phyloP scores from a whole-genome alignment of 1,140 invertebrate species.

The Psilanteris sp. region DNA sequence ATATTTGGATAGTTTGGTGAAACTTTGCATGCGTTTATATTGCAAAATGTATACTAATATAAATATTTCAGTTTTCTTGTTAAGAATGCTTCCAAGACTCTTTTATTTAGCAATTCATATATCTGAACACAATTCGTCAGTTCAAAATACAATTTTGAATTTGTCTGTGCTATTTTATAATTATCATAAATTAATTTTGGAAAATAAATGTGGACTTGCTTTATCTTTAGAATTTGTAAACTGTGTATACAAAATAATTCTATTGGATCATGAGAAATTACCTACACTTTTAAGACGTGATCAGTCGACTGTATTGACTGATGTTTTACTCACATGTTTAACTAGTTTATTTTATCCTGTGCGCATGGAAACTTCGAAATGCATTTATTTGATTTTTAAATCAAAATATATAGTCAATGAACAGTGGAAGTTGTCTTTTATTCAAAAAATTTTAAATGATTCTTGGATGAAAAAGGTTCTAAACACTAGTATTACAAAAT shows the following conservation, averaged over 20 bases:
- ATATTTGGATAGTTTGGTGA: slow-evolving; percentile 4
- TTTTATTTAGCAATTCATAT: neutral
- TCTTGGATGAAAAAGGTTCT: slow-evolving; percentile 5
- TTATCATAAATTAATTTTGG: slow-evolving; percentile 4
- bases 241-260: slow-evolving; percentile 23
- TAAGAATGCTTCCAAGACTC: slow-evolving; percentile 22
- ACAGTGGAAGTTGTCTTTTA: slow-evolving; percentile 66
- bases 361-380: slow-evolving; percentile 72
- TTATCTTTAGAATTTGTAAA: slow-evolving; percentile 33
- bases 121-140: neutral
- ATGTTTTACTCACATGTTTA: slow-evolving; percentile 65
- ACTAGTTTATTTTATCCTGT: slow-evolving; percentile 72
- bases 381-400: slow-evolving; percentile 68
- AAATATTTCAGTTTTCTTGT: slow-evolving; percentile 6
- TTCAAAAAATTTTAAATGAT: slow-evolving; percentile 62
- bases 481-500: slow-evolving; percentile 3
- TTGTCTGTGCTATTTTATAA: slow-evolving; percentile 36
- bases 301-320: neutral
- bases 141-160: slow-evolving; percentile 6
- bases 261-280: slow-evolving; percentile 5
- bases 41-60: slow-evolving; percentile 26
- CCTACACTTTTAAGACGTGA: neutral
- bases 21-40: slow-evolving; percentile 3
- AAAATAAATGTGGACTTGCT: slow-evolving; percentile 9
- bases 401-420: slow-evolving; percentile 53